Percentiles rank a stretch among this genome's conserved stretches.
These are phyloP conservation scores for Amblyornis subalaris DNA, from an alignment of 2,113 vertebrate genomes.

Conservation along the genomic window DNA sequence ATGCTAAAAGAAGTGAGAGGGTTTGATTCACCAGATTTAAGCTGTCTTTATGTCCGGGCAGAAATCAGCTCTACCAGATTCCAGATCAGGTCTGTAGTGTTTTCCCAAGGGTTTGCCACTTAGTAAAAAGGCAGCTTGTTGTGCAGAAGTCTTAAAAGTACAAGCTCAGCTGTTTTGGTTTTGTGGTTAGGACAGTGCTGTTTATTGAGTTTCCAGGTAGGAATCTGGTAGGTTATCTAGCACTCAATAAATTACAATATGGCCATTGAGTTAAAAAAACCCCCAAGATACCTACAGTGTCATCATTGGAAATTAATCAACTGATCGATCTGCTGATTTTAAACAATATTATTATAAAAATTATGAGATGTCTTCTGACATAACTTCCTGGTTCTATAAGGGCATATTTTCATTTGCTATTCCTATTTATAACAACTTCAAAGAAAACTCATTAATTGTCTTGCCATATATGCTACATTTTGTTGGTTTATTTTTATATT, in stretches of 20 bases:
- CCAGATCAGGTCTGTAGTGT: not conserved
- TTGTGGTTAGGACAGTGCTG: constrained; percentile 53
- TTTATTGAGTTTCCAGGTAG: constrained; percentile 43
- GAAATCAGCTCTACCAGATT: constrained; percentile 21
- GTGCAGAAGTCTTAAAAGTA: not conserved
- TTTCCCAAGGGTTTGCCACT: constrained; percentile 32
- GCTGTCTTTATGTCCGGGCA: not conserved
- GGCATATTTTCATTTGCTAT: not conserved
- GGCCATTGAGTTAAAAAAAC: not conserved
- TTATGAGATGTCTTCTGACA: not conserved
- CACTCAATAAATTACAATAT: constrained; percentile 28
- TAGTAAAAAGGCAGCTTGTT: constrained; percentile 39
- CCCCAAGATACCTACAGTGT: not conserved
- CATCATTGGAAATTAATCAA: not conserved
- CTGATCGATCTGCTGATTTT: not conserved
- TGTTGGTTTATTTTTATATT: not conserved
- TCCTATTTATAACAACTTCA: not conserved
- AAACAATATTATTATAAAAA: not conserved
- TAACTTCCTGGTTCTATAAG: not conserved
- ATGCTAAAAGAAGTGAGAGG: not conserved
- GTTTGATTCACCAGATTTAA: constrained; percentile 36
- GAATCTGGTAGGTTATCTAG: constrained; percentile 37
- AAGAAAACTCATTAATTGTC: not conserved
- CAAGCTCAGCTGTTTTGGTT: constrained; percentile 38
- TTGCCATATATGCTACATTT: not conserved